These are phyloP conservation scores for Rapana venosa DNA, from an alignment of 2,888 invertebrate species.

Conservation along the genomic window DNA sequence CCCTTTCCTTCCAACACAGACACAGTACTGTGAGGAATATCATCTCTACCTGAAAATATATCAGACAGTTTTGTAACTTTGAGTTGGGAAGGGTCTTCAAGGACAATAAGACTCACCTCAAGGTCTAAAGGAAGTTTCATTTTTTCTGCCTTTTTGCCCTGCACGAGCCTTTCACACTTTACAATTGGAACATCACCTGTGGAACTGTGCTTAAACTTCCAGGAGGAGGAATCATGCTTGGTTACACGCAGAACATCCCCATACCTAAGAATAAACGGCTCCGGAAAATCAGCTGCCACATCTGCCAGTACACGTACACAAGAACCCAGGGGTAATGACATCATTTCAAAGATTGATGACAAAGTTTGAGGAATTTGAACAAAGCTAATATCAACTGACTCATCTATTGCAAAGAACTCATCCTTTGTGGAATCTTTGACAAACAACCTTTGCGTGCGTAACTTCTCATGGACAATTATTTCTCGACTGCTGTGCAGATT, in stretches of 20 bases:
- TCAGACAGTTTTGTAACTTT: conserved; percentile 43
- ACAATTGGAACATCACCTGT: conserved; percentile 50
- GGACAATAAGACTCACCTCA: conserved; percentile 54
- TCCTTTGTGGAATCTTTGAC: conserved; percentile 56
- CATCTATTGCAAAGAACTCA: conserved; percentile 58
- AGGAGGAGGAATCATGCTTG: conserved; percentile 52
- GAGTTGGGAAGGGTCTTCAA: conserved; percentile 34
- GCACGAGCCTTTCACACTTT: conserved; percentile 58
- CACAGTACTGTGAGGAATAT: conserved; percentile 51
- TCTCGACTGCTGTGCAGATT: conserved; percentile 59
- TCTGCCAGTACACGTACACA: conserved; percentile 63
- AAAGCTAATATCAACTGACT: conserved; percentile 59
- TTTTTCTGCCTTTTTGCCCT: conserved; percentile 55
- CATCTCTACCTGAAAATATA: conserved; percentile 49
- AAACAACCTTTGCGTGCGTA: conserved; percentile 59
- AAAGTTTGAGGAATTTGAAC: conserved; percentile 61
- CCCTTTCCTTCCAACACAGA: conserved; percentile 44
- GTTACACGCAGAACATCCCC: conserved; percentile 64
- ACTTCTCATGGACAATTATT: conserved; percentile 61
- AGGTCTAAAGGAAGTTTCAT: conserved; percentile 64
- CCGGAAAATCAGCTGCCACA: conserved; percentile 66
- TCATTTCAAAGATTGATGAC: conserved; percentile 56
- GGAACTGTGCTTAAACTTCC: conserved; percentile 56
- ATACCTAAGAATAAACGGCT: conserved; percentile 62
- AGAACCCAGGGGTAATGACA: conserved; percentile 54